Evolutionary conservation across 2,797 vertebrate genomes (phyloP), one percentile per base, ranked within the genome.

Genomic region (Iguana delicatissima): DNA sequence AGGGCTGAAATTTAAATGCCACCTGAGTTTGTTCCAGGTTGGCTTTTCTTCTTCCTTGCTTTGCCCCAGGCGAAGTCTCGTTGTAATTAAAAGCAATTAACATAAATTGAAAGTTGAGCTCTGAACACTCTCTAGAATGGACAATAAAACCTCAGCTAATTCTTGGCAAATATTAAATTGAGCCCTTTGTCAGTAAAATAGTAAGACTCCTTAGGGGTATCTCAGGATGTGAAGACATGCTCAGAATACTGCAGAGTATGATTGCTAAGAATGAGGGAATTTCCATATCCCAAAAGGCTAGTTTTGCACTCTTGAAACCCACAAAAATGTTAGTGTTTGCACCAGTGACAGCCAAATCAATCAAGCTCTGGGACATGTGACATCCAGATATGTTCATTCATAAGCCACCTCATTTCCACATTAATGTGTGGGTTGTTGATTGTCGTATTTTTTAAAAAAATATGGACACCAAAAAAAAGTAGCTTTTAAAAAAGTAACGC

Each of bases 11-110:
- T 74, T 46, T 81, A 85, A 89, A 81, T 42, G 83, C n/a, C 83
- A 85, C 76, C 52, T 64, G 67, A 64, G 35, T 85, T 88, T 38
- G 14, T 74, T 85, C 32, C 77, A 86, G 67, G 67, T 50, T 80
- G 69, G 38, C 3, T 50, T 14, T 20, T 32, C 74, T 32, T 50
- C 46, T 13, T 20, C 84, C 13, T 55, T 80, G 64, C 38, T 46
- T 22, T 24, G 80, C 80, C 80, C 62, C 46, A 52, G 38, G 88
- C 80, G 64, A 52, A 13, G 10, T 69, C 80, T 83, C 22, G 2
- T 38, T 89, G 57, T 85, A 74, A 91, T 89, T 81, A 80, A 85
- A 85, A 86, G 64, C 87, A 74, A 89, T 81, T 86, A 38, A 62
- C 52, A 81, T 57, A 72, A 90, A 86, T 73, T 35, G 55, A 90